Evolutionary conservation across 2,888 invertebrate genomes (phyloP), one percentile per base, ranked within the genome.

Genomic region (Apamea sordens): DNA sequence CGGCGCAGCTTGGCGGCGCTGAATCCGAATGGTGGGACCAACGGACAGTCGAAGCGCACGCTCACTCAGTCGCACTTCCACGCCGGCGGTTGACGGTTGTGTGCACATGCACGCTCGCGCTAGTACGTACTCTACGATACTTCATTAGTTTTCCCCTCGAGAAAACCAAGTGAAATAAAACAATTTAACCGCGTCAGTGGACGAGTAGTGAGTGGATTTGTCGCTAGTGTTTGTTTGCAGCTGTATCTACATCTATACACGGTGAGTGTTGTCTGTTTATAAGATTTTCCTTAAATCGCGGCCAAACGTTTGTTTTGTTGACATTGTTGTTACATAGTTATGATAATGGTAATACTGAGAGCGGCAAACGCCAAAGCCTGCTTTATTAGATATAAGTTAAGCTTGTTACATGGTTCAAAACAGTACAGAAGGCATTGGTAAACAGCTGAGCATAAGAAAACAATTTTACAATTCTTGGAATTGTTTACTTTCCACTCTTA

Each of bases 111-210:
- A 74, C 53, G 63, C 53, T 71, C 70, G 74, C 80, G 85, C 75
- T 44, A 79, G 80, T 84, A 82, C 84, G 86, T 81, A 85, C 84
- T 87, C 91, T 88, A 92, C 92, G 93, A 91, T 90, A 92, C 92
- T 94, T 94, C 94, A 94, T 94, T 94, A 91, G 95, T 95, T 96
- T 95, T 95, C 95, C 92, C 86, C 76, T 80, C 88, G 94, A 92
- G 95, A 96, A 96, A 95, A 96, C 94, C 92, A 92, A 95, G 96
- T 95, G 96, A 94, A 95, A 95, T 94, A 94, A 91, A 87, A 88
- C 82, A 86, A 88, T 86, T 86, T 76, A 80, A 70, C 47, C 82
- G 86, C 87, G 88, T 86, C 85, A 88, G 92, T 93, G 92, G 88
- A 91, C 89, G 79, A 87, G 86, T 91, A 86, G 93, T 93, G 93